A percentile compares a stretch with the other conserved stretches of the same genome.
Conservation (phyloP, 2,888 invertebrate genomes). For the Octonoba sinensis region DNA sequence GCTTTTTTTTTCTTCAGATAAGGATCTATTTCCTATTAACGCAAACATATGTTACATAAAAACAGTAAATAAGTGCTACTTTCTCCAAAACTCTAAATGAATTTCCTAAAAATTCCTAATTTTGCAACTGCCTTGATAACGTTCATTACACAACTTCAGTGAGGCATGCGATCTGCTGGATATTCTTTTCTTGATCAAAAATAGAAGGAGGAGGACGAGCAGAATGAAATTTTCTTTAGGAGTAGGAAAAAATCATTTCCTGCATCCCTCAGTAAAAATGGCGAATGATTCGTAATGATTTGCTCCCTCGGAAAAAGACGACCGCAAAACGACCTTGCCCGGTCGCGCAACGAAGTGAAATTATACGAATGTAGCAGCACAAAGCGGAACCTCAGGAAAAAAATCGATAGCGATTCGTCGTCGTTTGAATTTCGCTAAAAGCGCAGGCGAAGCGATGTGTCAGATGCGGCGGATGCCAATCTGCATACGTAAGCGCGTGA, state of each 20-base stretch:
- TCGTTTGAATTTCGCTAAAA: slow-evolving; percentile 60
- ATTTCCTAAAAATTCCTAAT: no score
- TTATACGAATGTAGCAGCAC: slow-evolving; percentile 57
- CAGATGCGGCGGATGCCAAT: slow-evolving; percentile 63
- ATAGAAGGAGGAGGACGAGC: not conserved
- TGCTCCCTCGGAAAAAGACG: slow-evolving; percentile 34
- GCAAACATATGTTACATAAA: no score
- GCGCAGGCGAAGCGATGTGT: slow-evolving; percentile 58
- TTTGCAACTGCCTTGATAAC: no score
- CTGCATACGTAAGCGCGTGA: slow-evolving; percentile 62
- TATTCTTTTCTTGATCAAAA: not conserved
- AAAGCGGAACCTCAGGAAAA: slow-evolving; percentile 32
- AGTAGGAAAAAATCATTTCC: not conserved
- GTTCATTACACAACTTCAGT: no score
- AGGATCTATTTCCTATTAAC: no score
- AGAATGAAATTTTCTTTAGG: not conserved
- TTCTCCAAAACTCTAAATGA: no score
- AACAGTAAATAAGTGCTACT: no score
- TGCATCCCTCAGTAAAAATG: slow-evolving; percentile 38
- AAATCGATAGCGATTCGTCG: slow-evolving; percentile 62
- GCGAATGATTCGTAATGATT: slow-evolving; percentile 53
- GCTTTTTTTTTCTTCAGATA: no score
- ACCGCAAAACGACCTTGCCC: slow-evolving; percentile 62
- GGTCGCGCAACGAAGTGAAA: slow-evolving; percentile 30
- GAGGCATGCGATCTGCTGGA: no score